These are phyloP conservation scores for Drosophila limbata DNA, from an alignment of 2,888 invertebrate species.

Conservation along the genomic window DNA sequence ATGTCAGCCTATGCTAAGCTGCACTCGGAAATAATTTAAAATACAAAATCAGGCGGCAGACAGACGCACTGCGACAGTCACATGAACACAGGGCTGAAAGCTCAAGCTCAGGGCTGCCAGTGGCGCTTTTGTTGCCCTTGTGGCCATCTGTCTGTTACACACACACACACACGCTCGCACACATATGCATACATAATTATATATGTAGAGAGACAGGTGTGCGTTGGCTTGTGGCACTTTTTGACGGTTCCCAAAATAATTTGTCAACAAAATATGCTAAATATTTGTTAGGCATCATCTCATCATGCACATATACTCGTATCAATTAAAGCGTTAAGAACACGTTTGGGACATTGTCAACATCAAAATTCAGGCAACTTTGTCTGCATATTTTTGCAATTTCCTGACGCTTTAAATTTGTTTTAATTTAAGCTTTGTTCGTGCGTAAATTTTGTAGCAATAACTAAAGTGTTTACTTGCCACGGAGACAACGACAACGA, in stretches of 20 bases:
- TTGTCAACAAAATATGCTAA: conserved; percentile 56
- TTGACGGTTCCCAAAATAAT: conserved; percentile 38
- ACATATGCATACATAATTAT: conserved; percentile 11
- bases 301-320: conserved; percentile 35
- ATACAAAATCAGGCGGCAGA: conserved; percentile 80
- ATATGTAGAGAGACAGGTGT: conserved; percentile 41
- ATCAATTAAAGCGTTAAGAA: conserved; percentile 61
- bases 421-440: conserved; percentile 53
- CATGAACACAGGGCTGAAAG: conserved; percentile 34
- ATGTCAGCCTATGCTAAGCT: conserved; percentile 51
- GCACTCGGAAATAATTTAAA: conserved; percentile 77
- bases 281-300: conserved; percentile 36
- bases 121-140: conserved; percentile 45
- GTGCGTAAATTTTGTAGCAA: conserved; percentile 48
- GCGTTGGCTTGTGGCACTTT: conserved; percentile 49
- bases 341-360: conserved; percentile 64
- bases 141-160: conserved; percentile 13
- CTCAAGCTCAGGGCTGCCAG: conserved; percentile 42
- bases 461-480: conserved; percentile 31
- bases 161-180: conserved; percentile 8
- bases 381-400: conserved; percentile 54
- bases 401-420: conserved; percentile 65
- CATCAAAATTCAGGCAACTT: conserved; percentile 34
- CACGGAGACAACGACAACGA: conserved; percentile 40
- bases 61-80: conserved; percentile 67